Base-by-base conservation (phyloP, 2,888 invertebrate species). In the Limenitis arthemis region DNA sequence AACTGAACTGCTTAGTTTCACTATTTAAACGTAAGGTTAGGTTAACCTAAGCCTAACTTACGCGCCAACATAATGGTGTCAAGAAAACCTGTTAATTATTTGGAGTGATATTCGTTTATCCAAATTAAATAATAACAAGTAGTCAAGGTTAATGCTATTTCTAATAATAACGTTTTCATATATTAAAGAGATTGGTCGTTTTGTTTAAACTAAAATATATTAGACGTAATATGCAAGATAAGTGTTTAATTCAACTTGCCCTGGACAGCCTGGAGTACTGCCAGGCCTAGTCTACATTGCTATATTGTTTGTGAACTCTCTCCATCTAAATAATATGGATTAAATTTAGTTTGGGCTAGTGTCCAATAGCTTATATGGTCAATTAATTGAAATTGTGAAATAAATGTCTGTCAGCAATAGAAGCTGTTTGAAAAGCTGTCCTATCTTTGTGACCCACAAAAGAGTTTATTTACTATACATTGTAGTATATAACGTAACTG, bases 251-350 rank as follows among this genome's bases (percentile, higher is more conserved):
- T 49, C 40, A 44, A 51, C 49, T 41, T 50, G 37, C 38, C 34
- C 49, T 56, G 54, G 54, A 54, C 43, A 28, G n/a, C 30, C 49
- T 56, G 54, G 54, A 54, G 39, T 29, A 12, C 30, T 56, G 54
- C 56, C 54, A 54, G 51, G 55, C 40, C 47, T 51, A 51, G 46
- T 49, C 40, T 46, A 44, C 40, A 12, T 30, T 46, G 40, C 38
- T 51, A 34, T 39, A 50, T 50, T 51, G 37, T 49, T 32, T n/a
- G 20, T 34, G 29, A 12, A 12, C 20, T 43, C 29, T 29, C 44
- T 33, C 28, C 33, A 32, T 49, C 28, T 29, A 28, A 32, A 33
- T 50, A 38, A 38, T 31, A 44, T 44, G 20, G 20, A 20, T 32
- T 44, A 7, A 8, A 43, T 12, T 11, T 4, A 11, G 11, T 32